phyloP scores from a whole-genome alignment of 2,113 vertebrate species.

The Martes martes region DNA sequence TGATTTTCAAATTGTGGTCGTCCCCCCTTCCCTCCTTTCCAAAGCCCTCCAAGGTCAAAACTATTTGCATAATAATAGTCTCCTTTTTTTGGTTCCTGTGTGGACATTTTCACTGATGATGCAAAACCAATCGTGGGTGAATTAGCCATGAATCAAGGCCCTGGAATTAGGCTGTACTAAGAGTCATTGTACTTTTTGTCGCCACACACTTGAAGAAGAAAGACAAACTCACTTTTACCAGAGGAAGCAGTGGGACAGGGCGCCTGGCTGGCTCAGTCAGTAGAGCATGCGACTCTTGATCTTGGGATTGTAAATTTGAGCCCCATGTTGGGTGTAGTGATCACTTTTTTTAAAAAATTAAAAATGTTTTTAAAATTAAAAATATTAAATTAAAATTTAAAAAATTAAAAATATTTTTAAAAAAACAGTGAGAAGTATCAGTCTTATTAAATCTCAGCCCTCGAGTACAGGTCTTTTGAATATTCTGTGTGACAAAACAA shows the following conservation, averaged over 20 bases:
- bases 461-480: neutral
- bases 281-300: neutral
- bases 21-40: neutral
- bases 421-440: neutral
- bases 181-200: neutral
- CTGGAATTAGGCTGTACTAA: neutral
- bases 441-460: constrained; percentile 6
- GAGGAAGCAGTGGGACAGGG: neutral
- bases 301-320: neutral
- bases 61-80: neutral
- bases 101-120: neutral
- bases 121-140: neutral
- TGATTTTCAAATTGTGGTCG: neutral
- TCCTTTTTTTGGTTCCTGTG: neutral
- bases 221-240: neutral
- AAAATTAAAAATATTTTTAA: no score
- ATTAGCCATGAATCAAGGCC: neutral
- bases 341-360: neutral
- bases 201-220: neutral
- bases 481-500: neutral
- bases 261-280: neutral
- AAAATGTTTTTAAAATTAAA: no score
- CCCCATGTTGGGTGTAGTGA: neutral
- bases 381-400: no score
- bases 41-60: neutral